Evolutionary conservation across 2,797 vertebrate genomes (phyloP).

Genomic region (Halcyon smyrnensis): DNA sequence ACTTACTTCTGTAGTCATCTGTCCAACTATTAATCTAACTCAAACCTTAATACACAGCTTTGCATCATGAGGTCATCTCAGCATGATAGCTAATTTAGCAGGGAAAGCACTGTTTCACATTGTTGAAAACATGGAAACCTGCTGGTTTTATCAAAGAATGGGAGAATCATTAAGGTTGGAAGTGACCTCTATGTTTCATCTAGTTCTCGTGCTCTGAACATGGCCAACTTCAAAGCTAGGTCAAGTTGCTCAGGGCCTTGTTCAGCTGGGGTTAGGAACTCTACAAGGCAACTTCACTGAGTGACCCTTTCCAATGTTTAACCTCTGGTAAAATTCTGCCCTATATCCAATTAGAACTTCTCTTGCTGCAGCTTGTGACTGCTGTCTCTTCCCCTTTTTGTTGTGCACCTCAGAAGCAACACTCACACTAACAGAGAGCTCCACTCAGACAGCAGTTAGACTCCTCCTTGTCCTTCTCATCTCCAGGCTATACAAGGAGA

Average conservation of each 20-base stretch:
- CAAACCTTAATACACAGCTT: background rate
- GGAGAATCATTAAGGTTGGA: background rate
- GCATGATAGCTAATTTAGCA: background rate
- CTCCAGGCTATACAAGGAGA: background rate
- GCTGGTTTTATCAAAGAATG: background rate
- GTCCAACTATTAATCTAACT: background rate
- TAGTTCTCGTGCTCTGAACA: background rate
- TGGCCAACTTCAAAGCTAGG: background rate
- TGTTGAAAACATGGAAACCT: background rate
- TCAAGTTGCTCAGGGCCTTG: background rate
- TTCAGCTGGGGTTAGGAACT: background rate
- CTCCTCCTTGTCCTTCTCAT: background rate
- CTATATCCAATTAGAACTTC: background rate
- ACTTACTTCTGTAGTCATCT: background rate
- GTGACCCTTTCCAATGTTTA: background rate
- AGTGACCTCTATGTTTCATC: background rate
- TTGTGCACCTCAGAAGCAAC: background rate
- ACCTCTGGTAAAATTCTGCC: background rate
- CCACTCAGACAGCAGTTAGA: background rate
- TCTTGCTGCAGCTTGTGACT: background rate
- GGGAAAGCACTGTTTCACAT: background rate
- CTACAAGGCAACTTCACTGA: background rate
- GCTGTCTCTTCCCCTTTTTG: background rate
- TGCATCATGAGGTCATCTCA: background rate
- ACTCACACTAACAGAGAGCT: background rate